Evolutionary conservation across 2,797 vertebrate species (phyloP), one percentile per base, ranked within the genome.

Genomic region (Emys orbicularis): DNA sequence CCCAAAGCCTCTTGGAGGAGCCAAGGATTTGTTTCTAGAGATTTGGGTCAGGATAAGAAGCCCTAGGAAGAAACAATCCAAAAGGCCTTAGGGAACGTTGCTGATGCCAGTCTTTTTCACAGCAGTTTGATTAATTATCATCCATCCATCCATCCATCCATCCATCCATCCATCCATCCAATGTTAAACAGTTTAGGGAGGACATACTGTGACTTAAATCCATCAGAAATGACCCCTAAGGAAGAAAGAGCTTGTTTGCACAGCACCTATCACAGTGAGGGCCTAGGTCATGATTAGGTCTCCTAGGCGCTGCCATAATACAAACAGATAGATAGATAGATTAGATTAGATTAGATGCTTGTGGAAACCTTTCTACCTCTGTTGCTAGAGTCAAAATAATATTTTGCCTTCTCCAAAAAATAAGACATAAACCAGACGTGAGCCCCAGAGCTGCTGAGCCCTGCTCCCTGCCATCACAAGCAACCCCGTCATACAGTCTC

Each of bases 221-320:
- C 72, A 31, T 88, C 68, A 90, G 76, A 91, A 95, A 87, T 90
- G n/a, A 87, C 92, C 86, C 50, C 37, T 87, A 52, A 72, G 59
- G 0, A 0, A 50, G n/a, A 83, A 65, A 8, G 18, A 37, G 61
- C 52, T 19, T 19, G 61, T 18, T n/a, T 68, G 61, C 8, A 21
- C 34, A 68, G 34, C 16, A 65, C 18, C 18, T 18, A n/a, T 68
- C 18, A 37, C 8, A n/a, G 16, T n/a, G 61, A 68, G 15, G 59
- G 34, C 59, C 15, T 34, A 61, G 31, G 15, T 34, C 59, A 34
- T 8, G 29, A 31, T 16, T n/a, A 21, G 34, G 34, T 19, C 34
- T 37, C 29, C 61, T 18, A 37, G 34, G 59, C 8, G 1, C 61
- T n/a, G 18, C 18, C 61, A n/a, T 68, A 2, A 2, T 18, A 12